Base-by-base conservation (phyloP, 2,113 vertebrate genomes). In the Rafetus swinhoei region DNA sequence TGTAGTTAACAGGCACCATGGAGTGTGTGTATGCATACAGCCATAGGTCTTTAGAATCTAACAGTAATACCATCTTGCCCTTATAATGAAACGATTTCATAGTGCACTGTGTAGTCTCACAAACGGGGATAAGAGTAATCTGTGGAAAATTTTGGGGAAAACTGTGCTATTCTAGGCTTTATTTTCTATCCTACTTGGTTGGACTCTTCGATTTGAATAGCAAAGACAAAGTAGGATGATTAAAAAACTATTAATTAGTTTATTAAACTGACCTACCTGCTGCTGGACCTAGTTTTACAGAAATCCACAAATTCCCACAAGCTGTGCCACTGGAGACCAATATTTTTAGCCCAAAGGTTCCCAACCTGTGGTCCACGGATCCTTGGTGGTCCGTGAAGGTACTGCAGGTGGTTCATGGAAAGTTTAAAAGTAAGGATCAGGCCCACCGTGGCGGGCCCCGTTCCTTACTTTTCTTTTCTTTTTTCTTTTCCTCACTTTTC, bases 11-110 rank as follows among this genome's bases (percentile, higher is more conserved):
- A 94, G 93, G 94, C 88, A 94, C 96, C 0, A 0, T 89, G 84
- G 88, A 72, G 84, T 52, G 88, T 95, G 89, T 94, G 92, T 93
- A 93, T 2, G 94, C 91, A 88, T 85, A 85, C 57, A 93, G 95
- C 79, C 94, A 94, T 27, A 86, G 94, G 95, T 96, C 96, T 93
- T 96, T 97, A 97, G 88, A 95, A 95, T 85, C 80, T 97, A 96
- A 97, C 84, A 96, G 92, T 87, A 97, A 98, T 97, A 97, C 93
- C 96, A 98, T 97, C 95, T 98, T 95, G 96, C 82, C 89, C 95
- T 95, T 92, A 90, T 60, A 95, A 90, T 95, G 94, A 96, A 97
- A 98, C 98, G 93, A 97, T 97, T 97, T 97, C 94, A 90, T 83
- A 97, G 94, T 88, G 93, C 93, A 96, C 92, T 91, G 65, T 93